Percentiles rank a stretch among this genome's conserved stretches.
These are phyloP conservation scores for Macrosoma leucophasiata DNA, from an alignment of 2,888 invertebrate genomes.

Conservation along the genomic window DNA sequence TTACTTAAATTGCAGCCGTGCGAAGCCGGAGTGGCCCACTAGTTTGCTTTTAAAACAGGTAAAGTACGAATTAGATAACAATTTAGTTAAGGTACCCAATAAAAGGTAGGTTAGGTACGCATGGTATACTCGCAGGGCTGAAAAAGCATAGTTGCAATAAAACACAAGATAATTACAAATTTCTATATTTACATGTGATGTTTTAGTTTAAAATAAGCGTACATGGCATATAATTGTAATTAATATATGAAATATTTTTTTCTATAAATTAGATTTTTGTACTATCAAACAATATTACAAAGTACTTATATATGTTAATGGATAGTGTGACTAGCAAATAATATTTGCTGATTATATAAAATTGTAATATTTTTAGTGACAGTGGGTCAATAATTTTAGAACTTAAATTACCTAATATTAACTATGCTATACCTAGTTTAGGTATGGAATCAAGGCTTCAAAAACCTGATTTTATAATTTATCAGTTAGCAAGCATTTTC, in stretches of 20 bases:
- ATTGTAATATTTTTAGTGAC: constrained; percentile 57
- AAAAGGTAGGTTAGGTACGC: no score
- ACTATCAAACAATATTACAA: constrained; percentile 73
- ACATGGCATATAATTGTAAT: constrained; percentile 74
- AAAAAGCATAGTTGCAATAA: constrained; percentile 31
- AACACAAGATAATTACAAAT: constrained; percentile 59
- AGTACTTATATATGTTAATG: constrained; percentile 68
- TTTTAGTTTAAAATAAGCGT: constrained; percentile 75
- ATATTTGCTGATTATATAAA: constrained; percentile 62
- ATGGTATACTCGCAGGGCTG: no score
- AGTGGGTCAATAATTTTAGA: constrained; percentile 58
- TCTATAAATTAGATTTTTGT: constrained; percentile 75
- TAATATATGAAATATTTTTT: constrained; percentile 69
- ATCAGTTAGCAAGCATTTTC: constrained; percentile 44
- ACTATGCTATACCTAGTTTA: constrained; percentile 49
- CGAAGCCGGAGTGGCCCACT: no score
- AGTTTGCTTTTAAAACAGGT: no score
- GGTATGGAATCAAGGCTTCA: constrained; percentile 53
- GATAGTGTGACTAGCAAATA: constrained; percentile 72
- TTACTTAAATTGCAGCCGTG: no score
- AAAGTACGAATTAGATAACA: no score
- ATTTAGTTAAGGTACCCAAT: no score
- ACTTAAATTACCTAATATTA: constrained; percentile 47
- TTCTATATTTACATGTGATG: constrained; percentile 75
- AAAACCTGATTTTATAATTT: constrained; percentile 36